Conservation (phyloP, 2,797 vertebrate species). For the Pseudocheirus occidentalis region DNA sequence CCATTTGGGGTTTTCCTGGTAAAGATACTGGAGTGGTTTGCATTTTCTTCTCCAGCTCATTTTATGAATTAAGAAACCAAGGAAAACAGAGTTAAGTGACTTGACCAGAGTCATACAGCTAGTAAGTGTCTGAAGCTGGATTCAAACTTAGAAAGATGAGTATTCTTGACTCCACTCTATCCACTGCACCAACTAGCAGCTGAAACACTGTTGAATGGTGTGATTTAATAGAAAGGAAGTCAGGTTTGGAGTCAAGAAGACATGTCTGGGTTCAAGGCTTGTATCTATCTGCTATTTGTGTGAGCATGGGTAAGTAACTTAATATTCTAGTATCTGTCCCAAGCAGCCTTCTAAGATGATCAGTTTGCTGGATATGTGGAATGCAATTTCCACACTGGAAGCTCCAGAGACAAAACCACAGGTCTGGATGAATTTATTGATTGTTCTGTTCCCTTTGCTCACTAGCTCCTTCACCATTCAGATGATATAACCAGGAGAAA, state of each 20-base stretch:
- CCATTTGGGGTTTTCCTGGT: background rate
- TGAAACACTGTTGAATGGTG: background rate
- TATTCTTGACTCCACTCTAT: background rate
- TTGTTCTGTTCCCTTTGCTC: slow-evolving; percentile 30
- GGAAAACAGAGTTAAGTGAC: background rate
- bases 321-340: background rate
- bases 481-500: slow-evolving; percentile 42
- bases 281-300: background rate
- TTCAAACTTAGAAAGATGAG: background rate
- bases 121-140: background rate
- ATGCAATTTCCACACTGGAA: background rate
- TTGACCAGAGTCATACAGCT: background rate
- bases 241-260: background rate
- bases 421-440: background rate
- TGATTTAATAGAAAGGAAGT: background rate
- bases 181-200: background rate
- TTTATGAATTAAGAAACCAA: background rate
- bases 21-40: background rate
- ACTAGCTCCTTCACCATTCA: slow-evolving; percentile 35
- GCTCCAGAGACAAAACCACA: background rate
- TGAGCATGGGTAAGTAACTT: background rate
- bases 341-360: background rate
- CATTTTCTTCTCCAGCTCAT: background rate
- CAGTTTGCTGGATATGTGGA: background rate
- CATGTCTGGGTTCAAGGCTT: background rate